Evolutionary conservation across 2,797 vertebrate species (phyloP).

Genomic region (Rhynchonycteris naso): DNA sequence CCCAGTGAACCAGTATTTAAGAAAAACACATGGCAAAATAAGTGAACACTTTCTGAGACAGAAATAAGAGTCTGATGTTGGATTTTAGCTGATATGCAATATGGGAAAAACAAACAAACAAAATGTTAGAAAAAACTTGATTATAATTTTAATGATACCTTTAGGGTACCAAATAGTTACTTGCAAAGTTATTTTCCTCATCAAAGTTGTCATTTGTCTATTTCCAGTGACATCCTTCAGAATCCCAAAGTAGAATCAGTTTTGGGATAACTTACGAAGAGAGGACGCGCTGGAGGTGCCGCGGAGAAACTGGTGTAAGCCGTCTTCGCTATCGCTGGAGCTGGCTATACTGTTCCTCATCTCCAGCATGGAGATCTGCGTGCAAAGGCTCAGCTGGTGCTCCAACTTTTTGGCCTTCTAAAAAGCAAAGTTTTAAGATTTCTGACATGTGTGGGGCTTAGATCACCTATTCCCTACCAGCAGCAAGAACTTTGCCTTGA

Average conservation of each 20-base stretch:
- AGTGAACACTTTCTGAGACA: conserved; percentile 20
- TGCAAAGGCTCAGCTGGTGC: conserved; percentile 94
- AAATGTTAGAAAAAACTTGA: background rate
- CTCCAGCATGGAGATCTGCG: conserved; percentile 97
- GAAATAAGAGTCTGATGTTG: background rate
- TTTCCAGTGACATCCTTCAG: background rate
- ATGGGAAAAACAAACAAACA: background rate
- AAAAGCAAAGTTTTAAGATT: conserved; percentile 49
- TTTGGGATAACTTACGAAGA: conserved; percentile 90
- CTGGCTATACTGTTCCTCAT: conserved; percentile 99
- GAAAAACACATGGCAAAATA: background rate
- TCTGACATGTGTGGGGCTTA: background rate
- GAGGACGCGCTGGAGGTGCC: conserved; percentile 92
- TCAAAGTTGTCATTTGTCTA: background rate
- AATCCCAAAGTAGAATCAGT: background rate
- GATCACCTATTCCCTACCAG: background rate
- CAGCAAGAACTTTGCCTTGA: background rate
- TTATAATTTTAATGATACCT: background rate
- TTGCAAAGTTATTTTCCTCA: background rate
- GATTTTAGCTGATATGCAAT: background rate
- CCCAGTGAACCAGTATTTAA: background rate
- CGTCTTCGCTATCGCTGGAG: conserved; percentile 95
- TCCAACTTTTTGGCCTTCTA: conserved; percentile 95
- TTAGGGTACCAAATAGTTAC: background rate
- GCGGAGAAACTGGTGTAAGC: conserved; percentile 95